phyloP scores from a whole-genome alignment of 1,140 invertebrate species.

The Drosophila repletoides region DNA sequence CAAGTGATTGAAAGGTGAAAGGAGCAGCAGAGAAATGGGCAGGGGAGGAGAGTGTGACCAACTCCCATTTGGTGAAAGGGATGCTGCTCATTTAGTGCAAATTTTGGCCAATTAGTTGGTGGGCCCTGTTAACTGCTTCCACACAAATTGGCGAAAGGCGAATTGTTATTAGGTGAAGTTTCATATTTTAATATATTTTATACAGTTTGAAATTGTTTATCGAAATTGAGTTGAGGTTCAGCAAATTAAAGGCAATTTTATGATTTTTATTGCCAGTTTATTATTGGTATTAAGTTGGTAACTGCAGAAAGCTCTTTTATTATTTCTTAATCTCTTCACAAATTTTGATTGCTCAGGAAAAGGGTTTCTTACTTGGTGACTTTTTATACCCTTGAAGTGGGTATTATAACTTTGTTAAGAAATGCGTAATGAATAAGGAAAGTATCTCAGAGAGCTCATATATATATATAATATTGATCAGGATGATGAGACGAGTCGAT shows the following conservation, averaged over 20 bases:
- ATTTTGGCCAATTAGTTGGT: conserved; percentile 57
- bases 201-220: conserved; percentile 3
- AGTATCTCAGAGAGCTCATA: no score
- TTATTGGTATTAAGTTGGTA: no score
- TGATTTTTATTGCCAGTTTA: no score
- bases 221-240: not conserved
- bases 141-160: conserved; percentile 47
- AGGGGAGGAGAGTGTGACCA: conserved; percentile 4
- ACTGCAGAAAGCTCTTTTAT: no score
- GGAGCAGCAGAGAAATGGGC: not conserved
- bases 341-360: not conserved
- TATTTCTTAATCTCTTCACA: no score
- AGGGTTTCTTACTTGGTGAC: no score
- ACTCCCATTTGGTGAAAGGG: conserved; percentile 51
- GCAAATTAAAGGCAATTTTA: not conserved
- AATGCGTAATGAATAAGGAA: no score
- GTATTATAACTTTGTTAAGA: no score
- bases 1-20: conserved; percentile 25
- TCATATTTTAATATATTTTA: not conserved
- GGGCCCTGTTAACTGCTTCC: conserved; percentile 18
- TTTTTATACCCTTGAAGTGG: no score
- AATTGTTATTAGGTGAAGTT: conserved; percentile 37
- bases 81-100: conserved; percentile 55
- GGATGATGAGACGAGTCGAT: no score
- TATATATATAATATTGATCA: no score